Base-by-base conservation (phyloP, 2,113 vertebrate genomes). In the Clarias magur region DNA sequence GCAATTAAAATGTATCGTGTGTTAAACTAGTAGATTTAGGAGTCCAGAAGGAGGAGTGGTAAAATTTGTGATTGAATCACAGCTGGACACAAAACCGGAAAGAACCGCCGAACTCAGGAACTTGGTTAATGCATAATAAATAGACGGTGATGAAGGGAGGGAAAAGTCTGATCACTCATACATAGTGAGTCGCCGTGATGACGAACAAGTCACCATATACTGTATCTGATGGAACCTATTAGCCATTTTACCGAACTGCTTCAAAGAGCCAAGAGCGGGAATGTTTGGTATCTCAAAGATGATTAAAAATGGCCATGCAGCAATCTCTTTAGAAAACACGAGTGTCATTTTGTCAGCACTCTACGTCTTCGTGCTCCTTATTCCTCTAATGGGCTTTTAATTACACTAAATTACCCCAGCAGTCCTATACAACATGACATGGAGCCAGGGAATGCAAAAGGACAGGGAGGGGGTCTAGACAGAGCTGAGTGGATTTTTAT, bases 321-420 rank as follows among this genome's bases (percentile, higher is more conserved):
- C 25, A 48, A 42, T 82, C 73, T 30, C 16, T 59, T 17, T 8
- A 34, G 16, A 68, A 73, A 30, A 84, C 38, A 27, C 7, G 56
- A 10, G n/a, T 89, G 81, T 80, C 65, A 48, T 79, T 79, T 70
- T 83, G 53, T 83, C 79, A 63, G 68, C 70, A 27, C 81, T 65
- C 15, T 38, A 12, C 53, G 70, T 63, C 75, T 70, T n/a, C 25
- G 16, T 15, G 57, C 72, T 57, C 86, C 72, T 87, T 53, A 56
- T 89, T 85, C 68, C 80, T 84, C 59, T 54, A 85, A 87, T 87
- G 53, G 70, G 86, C 53, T 89, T 89, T 89, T 89, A 87, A 89
- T 85, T 85, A 27, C 78, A 82, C 34, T 68, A 62, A 78, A 87
- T 87, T 78, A 70, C 70, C 21, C 79, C 59, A 80, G 75, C 57